Evolutionary conservation across 2,113 vertebrate genomes (phyloP), one percentile per base, ranked within the genome.

Genomic region (Todiramphus chloris): DNA sequence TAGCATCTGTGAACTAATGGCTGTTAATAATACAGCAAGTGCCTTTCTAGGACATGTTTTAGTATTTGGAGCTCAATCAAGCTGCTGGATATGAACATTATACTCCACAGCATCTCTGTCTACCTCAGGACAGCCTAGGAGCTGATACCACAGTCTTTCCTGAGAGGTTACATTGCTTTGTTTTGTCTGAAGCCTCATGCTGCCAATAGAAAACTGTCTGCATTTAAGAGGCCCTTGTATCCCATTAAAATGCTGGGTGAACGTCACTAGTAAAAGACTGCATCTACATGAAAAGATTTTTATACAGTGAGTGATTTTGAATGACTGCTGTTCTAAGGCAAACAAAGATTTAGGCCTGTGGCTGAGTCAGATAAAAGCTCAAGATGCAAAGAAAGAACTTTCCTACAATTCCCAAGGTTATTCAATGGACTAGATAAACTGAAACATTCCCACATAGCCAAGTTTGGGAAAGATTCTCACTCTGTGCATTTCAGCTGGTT

Each of bases 11-110:
- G 91, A 24, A 4, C 68, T 95, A 92, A 96, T 94, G 60, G 39
- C 82, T 91, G 69, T 87, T 95, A 92, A 88, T 94, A 94, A 92
- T 70, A 87, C 55, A 88, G 83, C 78, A 94, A 95, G 88, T 97
- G 94, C 68, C 72, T 94, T 97, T 88, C 83, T 92, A 92, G 91
- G 95, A 92, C 73, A 56, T 89, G 39, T 78, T 97, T 94, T 87
- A 94, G 56, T 51, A 94, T 91, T 94, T 75, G 77, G 73, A 92
- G 39, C 53, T 92, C 80, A 89, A 17, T 95, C 86, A 87, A 92
- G 80, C 95, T 94, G 91, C 80, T 96, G 91, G 86, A 82, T 87
- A 67, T 72, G 64, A 89, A 68, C 91, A 89, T 94, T 92, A 87
- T 28, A 84, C 73, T 81, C 91, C 60, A 78, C 46, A 78, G 77